A percentile compares a stretch with the other conserved stretches of the same genome.
Conservation (phyloP, 1,140 invertebrate species). For the Drosophila teissieri region DNA sequence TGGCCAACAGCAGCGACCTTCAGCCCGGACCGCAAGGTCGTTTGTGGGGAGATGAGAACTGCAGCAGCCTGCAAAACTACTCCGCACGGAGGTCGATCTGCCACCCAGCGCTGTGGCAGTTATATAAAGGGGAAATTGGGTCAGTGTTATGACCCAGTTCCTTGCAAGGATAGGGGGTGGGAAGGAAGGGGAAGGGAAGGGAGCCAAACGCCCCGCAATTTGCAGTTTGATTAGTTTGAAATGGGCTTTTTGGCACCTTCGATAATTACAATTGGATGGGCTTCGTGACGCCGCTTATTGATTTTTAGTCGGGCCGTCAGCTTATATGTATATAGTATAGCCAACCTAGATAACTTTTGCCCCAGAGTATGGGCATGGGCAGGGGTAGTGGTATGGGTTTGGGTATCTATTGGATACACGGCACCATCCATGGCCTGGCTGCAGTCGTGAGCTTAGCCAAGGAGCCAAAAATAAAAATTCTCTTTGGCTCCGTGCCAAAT, state of each 20-base stretch:
- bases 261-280: constrained; percentile 58
- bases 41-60: constrained; percentile 21
- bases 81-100: constrained; percentile 44
- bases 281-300: constrained; percentile 49
- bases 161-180: neutral
- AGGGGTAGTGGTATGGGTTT: constrained; percentile 11
- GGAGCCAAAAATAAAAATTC: constrained; percentile 78
- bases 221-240: constrained; percentile 52
- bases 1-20: constrained; percentile 53
- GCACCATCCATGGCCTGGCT: constrained; percentile 42
- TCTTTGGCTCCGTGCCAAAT: constrained; percentile 66
- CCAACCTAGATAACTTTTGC: constrained; percentile 57
- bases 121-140: constrained; percentile 61
- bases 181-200: too few species aligned
- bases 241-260: constrained; percentile 44
- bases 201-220: neutral
- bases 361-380: constrained; percentile 12
- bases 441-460: constrained; percentile 71
- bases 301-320: constrained; percentile 27
- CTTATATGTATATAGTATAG: constrained; percentile 39
- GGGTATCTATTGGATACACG: constrained; percentile 33
- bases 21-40: constrained; percentile 66
- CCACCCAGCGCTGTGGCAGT: constrained; percentile 22
- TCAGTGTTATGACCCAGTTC: constrained; percentile 80
- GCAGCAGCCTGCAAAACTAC: constrained; percentile 48